phyloP scores from a whole-genome alignment of 2,888 invertebrate genomes.

The Odiellus spinosus region DNA sequence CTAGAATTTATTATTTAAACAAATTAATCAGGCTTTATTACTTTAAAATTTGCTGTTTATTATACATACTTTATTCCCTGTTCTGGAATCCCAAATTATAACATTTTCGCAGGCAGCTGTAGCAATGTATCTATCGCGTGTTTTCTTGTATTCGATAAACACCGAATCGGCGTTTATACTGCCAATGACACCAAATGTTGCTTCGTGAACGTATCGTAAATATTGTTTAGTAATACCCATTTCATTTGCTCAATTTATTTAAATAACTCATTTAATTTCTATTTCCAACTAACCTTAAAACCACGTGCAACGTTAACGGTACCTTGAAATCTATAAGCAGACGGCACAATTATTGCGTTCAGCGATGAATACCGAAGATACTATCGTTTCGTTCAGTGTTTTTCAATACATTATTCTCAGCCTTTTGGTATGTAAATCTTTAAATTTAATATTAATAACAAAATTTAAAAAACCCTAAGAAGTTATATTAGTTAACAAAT shows the following conservation, averaged over 20 bases:
- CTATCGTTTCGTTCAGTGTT: no score
- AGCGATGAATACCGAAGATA: no score
- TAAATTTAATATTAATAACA: no score
- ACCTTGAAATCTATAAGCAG: no score
- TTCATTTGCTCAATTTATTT: neutral
- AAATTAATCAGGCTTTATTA: neutral
- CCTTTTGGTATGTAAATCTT: no score
- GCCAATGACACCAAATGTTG: slow-evolving; percentile 73
- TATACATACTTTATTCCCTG: slow-evolving; percentile 51
- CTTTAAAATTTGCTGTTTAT: neutral
- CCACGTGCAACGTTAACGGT: no score
- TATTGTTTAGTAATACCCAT: slow-evolving; percentile 92
- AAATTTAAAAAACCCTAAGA: no score
- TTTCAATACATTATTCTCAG: no score
- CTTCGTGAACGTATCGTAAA: slow-evolving; percentile 64
- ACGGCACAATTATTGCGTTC: no score
- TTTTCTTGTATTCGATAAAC: slow-evolving; percentile 46
- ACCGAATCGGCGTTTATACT: slow-evolving; percentile 51
- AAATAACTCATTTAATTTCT: no score
- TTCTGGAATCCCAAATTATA: slow-evolving; percentile 80
- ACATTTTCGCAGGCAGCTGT: slow-evolving; percentile 89
- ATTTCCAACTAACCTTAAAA: no score
- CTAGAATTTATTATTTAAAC: slow-evolving; percentile 35
- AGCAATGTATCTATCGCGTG: slow-evolving; percentile 67
- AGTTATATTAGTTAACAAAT: no score